phyloP scores from a whole-genome alignment of 1,140 invertebrate species.

The Drosophila ironensis region DNA sequence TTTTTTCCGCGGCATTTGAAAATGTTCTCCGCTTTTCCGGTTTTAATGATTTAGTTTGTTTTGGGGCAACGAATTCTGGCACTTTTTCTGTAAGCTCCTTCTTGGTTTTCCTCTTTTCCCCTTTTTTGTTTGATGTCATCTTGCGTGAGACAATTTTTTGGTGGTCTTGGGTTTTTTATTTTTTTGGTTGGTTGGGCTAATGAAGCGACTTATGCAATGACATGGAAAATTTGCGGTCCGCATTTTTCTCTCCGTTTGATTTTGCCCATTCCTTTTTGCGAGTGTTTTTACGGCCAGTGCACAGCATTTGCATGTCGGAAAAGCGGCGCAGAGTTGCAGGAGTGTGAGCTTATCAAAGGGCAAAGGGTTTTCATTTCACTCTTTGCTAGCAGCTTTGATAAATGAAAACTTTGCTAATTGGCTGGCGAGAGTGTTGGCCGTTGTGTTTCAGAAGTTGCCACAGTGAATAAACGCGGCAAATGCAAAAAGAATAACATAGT shows the following conservation, averaged over 20 bases:
- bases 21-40: slow-evolving; percentile 10
- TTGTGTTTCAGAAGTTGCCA: slow-evolving; percentile 11
- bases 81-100: background rate
- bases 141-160: slow-evolving; percentile 49
- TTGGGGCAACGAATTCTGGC: background rate
- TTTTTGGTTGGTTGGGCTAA: slow-evolving; percentile 50
- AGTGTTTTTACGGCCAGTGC: slow-evolving; percentile 57
- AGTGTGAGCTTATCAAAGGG: slow-evolving; percentile 18
- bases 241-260: slow-evolving; percentile 34
- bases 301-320: slow-evolving; percentile 59
- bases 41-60: slow-evolving; percentile 68
- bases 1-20: slow-evolving; percentile 41
- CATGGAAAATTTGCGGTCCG: slow-evolving; percentile 73
- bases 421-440: slow-evolving; percentile 9
- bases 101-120: slow-evolving; percentile 22
- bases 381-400: slow-evolving; percentile 32
- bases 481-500: slow-evolving; percentile 2
- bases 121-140: slow-evolving; percentile 61
- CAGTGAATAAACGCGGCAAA: slow-evolving; percentile 9
- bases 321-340: background rate
- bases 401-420: slow-evolving; percentile 69
- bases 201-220: slow-evolving; percentile 78
- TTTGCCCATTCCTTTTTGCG: slow-evolving; percentile 30
- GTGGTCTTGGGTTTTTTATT: slow-evolving; percentile 2
- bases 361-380: slow-evolving; percentile 27